Conservation (phyloP, 2,888 invertebrate genomes). For the Ceramica pisi region DNA sequence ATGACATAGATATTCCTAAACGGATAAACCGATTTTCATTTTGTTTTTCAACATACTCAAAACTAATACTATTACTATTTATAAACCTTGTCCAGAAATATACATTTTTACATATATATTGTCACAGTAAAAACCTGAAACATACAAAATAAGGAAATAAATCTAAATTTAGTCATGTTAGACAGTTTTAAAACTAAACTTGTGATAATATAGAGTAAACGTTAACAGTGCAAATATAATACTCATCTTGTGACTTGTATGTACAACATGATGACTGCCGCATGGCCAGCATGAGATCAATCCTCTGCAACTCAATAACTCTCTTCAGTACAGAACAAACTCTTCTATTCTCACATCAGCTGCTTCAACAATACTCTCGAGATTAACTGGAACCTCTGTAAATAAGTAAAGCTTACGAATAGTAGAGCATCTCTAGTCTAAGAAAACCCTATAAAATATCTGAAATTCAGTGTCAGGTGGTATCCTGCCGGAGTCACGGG, state of each 20-base stretch:
- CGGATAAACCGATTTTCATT: too few relatives aligned
- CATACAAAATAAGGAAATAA: not conserved
- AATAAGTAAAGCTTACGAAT: constrained; percentile 25
- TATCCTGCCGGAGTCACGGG: too few relatives aligned
- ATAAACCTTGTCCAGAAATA: too few relatives aligned
- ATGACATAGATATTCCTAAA: too few relatives aligned
- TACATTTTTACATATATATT: too few relatives aligned
- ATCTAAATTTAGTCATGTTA: not conserved
- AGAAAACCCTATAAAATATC: too few relatives aligned
- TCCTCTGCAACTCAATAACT: not conserved
- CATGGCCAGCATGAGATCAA: not conserved
- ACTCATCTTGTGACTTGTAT: not conserved
- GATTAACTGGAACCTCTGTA: constrained; percentile 75
- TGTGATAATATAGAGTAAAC: not conserved
- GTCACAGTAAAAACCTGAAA: not conserved
- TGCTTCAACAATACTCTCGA: constrained; percentile 71
- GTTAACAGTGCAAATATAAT: not conserved
- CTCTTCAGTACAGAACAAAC: constrained; percentile 68
- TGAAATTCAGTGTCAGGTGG: too few relatives aligned
- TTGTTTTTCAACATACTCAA: too few relatives aligned
- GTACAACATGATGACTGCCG: not conserved
- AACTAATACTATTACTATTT: too few relatives aligned
- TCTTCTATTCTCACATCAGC: constrained; percentile 73
- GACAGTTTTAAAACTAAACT: not conserved
- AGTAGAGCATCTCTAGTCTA: not conserved